Conservation (phyloP, 2,888 invertebrate genomes). For the Acrocera orbiculus region DNA sequence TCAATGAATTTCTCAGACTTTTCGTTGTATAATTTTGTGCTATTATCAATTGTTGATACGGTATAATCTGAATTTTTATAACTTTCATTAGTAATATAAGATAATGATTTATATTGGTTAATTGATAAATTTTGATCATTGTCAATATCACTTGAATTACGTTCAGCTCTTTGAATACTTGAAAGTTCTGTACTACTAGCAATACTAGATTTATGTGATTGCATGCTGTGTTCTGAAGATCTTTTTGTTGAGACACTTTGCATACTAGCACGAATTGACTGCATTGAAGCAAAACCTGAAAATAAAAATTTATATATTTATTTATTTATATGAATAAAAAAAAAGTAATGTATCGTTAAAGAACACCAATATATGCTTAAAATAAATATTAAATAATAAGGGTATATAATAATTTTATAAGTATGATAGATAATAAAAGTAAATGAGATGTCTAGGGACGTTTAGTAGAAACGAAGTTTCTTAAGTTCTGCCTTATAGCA, state of each 20-base stretch:
- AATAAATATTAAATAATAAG: no score
- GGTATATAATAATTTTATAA: no score
- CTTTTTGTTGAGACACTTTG: constrained; percentile 41
- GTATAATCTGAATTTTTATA: constrained; percentile 6
- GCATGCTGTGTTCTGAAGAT: constrained; percentile 40
- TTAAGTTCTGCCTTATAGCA: no score
- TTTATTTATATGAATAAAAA: background rate
- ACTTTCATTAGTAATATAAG: constrained; percentile 11
- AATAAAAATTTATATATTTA: constrained; percentile 1
- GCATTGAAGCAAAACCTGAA: constrained; percentile 44
- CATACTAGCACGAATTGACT: constrained; percentile 43
- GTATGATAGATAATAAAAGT: constrained; percentile 6
- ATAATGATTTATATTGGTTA: constrained; percentile 6
- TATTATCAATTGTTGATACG: constrained; percentile 8
- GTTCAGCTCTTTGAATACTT: no score
- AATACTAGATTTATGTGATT: constrained; percentile 17
- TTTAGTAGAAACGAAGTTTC: no score
- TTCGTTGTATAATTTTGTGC: constrained; percentile 11
- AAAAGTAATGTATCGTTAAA: background rate
- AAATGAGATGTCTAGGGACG: no score
- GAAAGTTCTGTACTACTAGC: constrained; percentile 11
- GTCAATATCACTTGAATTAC: constrained; percentile 1
- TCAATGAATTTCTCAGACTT: no score
- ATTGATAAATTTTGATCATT: constrained; percentile 5
- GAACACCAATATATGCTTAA: no score